phyloP scores from a whole-genome alignment of 2,797 vertebrate genomes.

The Periophthalmus magnuspinnatus region DNA sequence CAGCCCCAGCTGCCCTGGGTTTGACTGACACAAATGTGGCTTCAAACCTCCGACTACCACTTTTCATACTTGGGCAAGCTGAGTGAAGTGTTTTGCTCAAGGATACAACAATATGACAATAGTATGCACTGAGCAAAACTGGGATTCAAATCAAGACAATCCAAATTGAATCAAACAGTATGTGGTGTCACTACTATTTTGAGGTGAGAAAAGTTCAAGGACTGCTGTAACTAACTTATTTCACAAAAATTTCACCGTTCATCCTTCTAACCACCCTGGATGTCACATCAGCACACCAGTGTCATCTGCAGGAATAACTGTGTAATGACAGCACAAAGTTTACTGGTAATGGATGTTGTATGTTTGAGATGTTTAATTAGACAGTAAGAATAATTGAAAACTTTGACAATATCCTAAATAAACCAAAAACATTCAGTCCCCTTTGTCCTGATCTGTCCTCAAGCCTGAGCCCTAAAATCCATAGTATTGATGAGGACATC shows the following conservation, averaged over 20 bases:
- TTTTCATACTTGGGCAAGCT: too few relatives aligned
- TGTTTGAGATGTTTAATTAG: neutral
- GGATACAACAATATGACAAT: too few relatives aligned
- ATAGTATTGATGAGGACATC: conserved; percentile 70
- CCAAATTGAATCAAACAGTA: too few relatives aligned
- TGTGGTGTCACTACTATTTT: too few relatives aligned
- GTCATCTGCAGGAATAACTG: conserved; percentile 57
- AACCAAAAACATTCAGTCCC: neutral
- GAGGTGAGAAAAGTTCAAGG: neutral
- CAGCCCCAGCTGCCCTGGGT: too few relatives aligned
- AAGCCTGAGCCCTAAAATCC: conserved; percentile 56
- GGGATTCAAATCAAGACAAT: too few relatives aligned
- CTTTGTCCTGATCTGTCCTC: conserved; percentile 31
- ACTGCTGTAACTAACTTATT: neutral
- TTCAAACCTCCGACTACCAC: too few relatives aligned
- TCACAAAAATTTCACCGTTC: neutral
- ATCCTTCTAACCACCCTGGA: neutral
- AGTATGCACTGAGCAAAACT: too few relatives aligned
- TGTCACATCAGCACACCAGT: conserved; percentile 39
- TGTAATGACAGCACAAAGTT: conserved; percentile 30
- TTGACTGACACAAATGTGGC: too few relatives aligned
- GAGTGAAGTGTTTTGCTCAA: too few relatives aligned
- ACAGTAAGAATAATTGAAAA: too few relatives aligned
- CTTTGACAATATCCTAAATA: neutral
- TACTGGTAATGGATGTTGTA: neutral